These are phyloP conservation scores for Oriolus oriolus DNA, from an alignment of 2,113 vertebrate species.

Conservation along the genomic window DNA sequence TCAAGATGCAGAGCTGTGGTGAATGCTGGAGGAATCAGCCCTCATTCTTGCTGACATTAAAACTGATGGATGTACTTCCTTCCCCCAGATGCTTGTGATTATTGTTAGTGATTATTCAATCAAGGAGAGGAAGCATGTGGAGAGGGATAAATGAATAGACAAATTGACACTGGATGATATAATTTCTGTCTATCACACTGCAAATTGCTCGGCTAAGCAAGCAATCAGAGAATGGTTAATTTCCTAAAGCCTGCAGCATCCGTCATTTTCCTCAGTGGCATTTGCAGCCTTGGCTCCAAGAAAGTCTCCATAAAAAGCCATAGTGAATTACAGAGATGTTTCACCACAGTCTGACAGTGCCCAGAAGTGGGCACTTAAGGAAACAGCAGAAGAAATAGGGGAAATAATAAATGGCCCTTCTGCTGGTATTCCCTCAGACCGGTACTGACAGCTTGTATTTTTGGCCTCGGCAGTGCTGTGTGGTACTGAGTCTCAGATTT, in stretches of 20 bases:
- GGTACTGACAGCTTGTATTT: background rate
- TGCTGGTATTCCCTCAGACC: background rate
- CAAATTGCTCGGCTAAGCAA: slow-evolving; percentile 49
- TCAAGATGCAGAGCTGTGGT: background rate
- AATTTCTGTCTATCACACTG: slow-evolving; percentile 41
- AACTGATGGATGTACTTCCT: slow-evolving; percentile 46
- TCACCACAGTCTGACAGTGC: background rate
- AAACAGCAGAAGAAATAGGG: background rate
- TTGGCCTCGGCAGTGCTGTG: background rate
- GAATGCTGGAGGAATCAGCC: background rate
- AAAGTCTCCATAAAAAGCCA: background rate
- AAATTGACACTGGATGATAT: slow-evolving; percentile 41
- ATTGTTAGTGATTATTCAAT: slow-evolving; percentile 61
- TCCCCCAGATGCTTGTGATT: slow-evolving; percentile 57
- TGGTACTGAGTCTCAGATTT: background rate
- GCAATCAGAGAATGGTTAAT: slow-evolving; percentile 53
- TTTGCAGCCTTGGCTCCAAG: background rate
- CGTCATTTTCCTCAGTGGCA: background rate
- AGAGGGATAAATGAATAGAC: slow-evolving; percentile 49
- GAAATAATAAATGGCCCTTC: background rate
- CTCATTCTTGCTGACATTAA: slow-evolving; percentile 45
- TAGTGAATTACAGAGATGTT: background rate
- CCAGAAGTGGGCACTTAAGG: background rate
- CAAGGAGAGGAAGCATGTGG: slow-evolving; percentile 41
- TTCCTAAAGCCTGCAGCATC: slow-evolving; percentile 38